Base-by-base conservation (phyloP, 2,888 invertebrate species). In the Nowickia ferox region DNA sequence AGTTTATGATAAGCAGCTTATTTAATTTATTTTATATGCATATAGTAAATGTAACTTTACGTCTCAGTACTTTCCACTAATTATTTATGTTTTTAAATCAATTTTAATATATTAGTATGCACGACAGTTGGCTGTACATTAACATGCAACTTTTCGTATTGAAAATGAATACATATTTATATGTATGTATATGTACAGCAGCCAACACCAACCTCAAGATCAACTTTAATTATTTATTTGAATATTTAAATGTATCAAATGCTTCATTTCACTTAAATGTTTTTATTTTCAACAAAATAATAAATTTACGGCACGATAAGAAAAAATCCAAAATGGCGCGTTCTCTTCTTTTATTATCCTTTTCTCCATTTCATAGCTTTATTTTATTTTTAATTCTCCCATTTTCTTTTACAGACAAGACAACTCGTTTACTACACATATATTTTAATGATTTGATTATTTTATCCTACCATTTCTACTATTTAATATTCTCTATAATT, bases 311-410 rank as follows among this genome's bases (percentile, higher is more conserved):
- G 30, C 13, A 59, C 72, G 71, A 75, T 57, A 69, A 69, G 40
- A 66, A 63, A 76, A 88, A 88, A 88, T 87, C 87, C 88, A 88
- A 88, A 88, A 88, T 88, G 88, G 88, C 88, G 88, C 88, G 88
- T 87, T 86, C 84, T 84, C 76, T 77, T 79, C 71, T 66, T 51
- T 72, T 53, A 78, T 74, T 76, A 83, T 81, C 30, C 38, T 15
- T 55, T 65, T 48, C 40, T 19, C 59, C 10, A 11, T 77, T 83
- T 83, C 57, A 80, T 74, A 71, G 66, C 55, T 48, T 51, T 75
- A 13, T 82, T 63, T 69, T 44, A 46, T 38, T 59, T 65, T 84
- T 38, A 40, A 48, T 65, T 55, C 30, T 38, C 44, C 38, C 15
- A 53, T 59, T 66, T 79, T 61, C 61, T 80, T 82, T 76, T 75